Percentiles rank a stretch among this genome's conserved stretches.
phyloP scores from a whole-genome alignment of 1,140 invertebrate species.

The Macrobrachium nipponense region DNA sequence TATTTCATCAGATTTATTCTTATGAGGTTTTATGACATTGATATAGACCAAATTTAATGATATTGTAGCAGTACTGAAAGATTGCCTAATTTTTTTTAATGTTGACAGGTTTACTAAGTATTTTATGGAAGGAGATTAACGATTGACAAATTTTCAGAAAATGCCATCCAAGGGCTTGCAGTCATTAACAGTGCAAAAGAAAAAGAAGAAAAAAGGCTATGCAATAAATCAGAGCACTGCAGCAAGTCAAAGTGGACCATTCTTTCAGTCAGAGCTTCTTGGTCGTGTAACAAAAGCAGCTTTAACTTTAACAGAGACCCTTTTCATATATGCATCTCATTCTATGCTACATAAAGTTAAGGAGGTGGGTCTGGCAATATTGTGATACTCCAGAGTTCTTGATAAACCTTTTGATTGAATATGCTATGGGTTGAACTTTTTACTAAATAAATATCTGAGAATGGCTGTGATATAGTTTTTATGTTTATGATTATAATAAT shows the following conservation, averaged over 20 bases:
- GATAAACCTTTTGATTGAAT: background rate
- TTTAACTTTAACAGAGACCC: background rate
- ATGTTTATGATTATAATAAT: no score
- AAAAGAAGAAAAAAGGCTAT: constrained; percentile 28
- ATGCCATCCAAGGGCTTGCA: constrained; percentile 7
- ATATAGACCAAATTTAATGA: no score
- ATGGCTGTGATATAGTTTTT: no score
- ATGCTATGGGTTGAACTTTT: no score
- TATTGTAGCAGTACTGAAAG: no score
- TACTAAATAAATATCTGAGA: no score
- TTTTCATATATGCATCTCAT: constrained; percentile 27
- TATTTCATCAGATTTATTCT: no score
- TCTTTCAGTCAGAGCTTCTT: background rate
- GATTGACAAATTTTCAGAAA: background rate
- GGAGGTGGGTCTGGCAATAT: background rate
- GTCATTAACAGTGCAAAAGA: background rate
- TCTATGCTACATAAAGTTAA: constrained; percentile 7
- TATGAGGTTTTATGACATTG: no score
- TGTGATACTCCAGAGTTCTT: background rate
- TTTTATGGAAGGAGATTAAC: no score
- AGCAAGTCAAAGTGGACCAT: background rate
- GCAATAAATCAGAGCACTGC: background rate
- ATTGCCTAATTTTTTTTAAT: no score
- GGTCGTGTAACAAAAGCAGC: constrained; percentile 10
- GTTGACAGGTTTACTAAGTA: no score